phyloP scores from a whole-genome alignment of 2,113 vertebrate genomes.

The Orycteropus afer region DNA sequence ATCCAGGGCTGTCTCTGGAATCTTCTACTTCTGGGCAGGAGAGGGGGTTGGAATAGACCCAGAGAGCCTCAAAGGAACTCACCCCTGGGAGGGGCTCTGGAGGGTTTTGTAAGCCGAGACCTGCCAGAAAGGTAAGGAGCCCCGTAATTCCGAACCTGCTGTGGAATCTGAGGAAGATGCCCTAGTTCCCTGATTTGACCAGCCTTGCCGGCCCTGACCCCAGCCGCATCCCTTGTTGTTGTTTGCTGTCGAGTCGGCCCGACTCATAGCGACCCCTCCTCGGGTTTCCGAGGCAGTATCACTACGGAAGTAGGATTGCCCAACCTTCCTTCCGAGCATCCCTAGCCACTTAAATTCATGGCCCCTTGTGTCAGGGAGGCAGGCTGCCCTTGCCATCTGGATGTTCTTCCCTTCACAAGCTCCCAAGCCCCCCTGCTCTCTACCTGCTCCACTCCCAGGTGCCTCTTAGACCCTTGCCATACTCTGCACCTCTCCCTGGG shows the following conservation, averaged over 20 bases:
- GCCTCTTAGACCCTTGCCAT: no score
- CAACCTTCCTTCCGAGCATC: no score
- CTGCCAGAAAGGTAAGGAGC: not conserved
- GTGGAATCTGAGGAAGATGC: slow-evolving; percentile 62
- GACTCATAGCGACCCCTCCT: no score
- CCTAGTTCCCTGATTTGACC: slow-evolving; percentile 50
- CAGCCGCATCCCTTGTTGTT: no score
- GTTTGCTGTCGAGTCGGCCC: no score
- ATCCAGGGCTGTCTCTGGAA: not conserved
- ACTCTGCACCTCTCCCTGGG: not conserved
- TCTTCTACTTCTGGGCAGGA: not conserved
- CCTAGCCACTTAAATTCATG: not conserved
- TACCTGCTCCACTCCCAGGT: not conserved
- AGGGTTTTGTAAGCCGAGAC: slow-evolving; percentile 33
- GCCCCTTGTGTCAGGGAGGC: not conserved
- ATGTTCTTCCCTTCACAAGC: not conserved
- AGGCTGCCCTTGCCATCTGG: not conserved
- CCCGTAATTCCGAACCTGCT: not conserved
- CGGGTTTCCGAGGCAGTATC: no score
- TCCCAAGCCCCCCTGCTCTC: not conserved
- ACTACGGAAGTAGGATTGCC: no score
- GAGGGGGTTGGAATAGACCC: not conserved
- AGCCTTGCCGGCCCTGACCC: not conserved
- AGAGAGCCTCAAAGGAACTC: not conserved
- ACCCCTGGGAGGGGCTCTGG: not conserved